Conservation (phyloP, 2,888 invertebrate genomes). For the Cantharis flavilabris region DNA sequence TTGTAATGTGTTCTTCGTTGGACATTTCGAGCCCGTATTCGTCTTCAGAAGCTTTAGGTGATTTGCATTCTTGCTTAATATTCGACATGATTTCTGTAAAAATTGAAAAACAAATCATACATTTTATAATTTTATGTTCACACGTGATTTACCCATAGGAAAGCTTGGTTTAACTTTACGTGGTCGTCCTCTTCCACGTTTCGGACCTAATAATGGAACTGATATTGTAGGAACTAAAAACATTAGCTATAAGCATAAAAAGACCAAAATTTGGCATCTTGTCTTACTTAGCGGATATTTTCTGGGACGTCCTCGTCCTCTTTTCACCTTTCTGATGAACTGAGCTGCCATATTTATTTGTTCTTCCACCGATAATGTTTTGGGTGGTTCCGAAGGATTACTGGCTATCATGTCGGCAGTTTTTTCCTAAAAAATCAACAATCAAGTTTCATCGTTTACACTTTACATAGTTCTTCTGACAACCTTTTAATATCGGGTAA, state of each 20-base stretch:
- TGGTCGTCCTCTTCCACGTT: slow-evolving; percentile 37
- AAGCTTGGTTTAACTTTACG: slow-evolving; percentile 30
- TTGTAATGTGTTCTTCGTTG: slow-evolving; percentile 14
- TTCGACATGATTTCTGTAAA: slow-evolving; percentile 1
- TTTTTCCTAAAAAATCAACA: background rate
- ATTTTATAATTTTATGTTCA: background rate
- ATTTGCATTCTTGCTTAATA: slow-evolving; percentile 14
- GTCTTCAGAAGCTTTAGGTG: slow-evolving; percentile 53
- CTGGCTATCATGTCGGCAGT: background rate
- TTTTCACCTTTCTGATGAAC: slow-evolving; percentile 39
- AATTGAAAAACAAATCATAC: background rate
- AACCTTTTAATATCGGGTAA: background rate
- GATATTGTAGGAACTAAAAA: background rate
- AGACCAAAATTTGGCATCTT: background rate
- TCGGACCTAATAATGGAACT: slow-evolving; percentile 21
- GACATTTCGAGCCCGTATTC: slow-evolving; percentile 1
- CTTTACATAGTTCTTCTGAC: background rate
- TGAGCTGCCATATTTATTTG: background rate
- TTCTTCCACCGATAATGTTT: background rate
- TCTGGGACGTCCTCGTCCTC: slow-evolving; percentile 59
- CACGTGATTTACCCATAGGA: background rate
- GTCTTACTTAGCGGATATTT: slow-evolving; percentile 56
- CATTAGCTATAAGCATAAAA: background rate
- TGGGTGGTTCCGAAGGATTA: background rate
- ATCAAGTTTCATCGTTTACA: background rate